Evolutionary conservation across 1,140 invertebrate species (phyloP).

Genomic region (Eurosta solidaginis): DNA sequence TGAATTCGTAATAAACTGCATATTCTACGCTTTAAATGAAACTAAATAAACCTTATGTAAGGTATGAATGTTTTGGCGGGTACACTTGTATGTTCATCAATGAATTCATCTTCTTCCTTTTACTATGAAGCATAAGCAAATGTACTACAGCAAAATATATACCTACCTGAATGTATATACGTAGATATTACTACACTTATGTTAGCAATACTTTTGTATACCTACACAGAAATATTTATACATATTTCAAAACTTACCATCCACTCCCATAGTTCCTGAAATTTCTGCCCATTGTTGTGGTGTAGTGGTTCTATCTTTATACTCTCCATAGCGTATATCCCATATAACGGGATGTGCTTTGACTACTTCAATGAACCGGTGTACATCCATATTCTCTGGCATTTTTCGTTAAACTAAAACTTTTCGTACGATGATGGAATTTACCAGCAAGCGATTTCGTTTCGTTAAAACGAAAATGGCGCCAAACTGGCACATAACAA

Average conservation of each 20-base stretch:
- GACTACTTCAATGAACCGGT: slow-evolving; percentile 50
- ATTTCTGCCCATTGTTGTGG: slow-evolving; percentile 44
- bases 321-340: slow-evolving; percentile 45
- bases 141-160: no score
- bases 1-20: no score
- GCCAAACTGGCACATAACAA: neutral
- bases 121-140: no score
- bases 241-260: slow-evolving; percentile 42
- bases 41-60: no score
- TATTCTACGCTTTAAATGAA: no score
- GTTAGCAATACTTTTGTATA: neutral
- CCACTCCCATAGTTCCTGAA: slow-evolving; percentile 38
- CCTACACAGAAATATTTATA: neutral
- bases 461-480: neutral
- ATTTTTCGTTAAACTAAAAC: slow-evolving; percentile 45
- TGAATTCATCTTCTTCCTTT: no score
- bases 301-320: slow-evolving; percentile 44
- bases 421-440: neutral
- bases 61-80: no score
- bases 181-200: neutral
- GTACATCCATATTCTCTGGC: slow-evolving; percentile 50
- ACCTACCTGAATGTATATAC: neutral
- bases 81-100: no score
- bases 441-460: neutral
- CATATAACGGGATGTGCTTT: slow-evolving; percentile 47